Conservation (phyloP, 2,888 invertebrate genomes). For the Nemurella pictetii region DNA sequence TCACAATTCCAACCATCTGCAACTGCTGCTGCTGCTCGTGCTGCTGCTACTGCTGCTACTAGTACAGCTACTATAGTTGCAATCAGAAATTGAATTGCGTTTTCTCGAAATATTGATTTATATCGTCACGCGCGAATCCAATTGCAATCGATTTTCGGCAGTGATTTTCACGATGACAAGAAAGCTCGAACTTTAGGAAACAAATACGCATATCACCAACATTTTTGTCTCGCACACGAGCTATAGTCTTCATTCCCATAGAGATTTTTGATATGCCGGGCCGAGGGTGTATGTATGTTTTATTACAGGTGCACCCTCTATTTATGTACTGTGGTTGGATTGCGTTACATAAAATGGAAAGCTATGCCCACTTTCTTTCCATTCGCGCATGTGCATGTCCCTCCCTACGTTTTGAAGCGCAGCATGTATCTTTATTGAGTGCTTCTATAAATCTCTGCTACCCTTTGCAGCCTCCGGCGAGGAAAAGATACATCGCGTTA, state of each 20-base stretch:
- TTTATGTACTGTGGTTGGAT: neutral
- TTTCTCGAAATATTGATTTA: neutral
- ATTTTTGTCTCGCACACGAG: too few relatives aligned
- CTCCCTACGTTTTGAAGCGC: neutral
- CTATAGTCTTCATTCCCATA: too few relatives aligned
- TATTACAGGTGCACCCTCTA: too few relatives aligned
- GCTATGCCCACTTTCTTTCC: neutral
- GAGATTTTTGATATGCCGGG: too few relatives aligned
- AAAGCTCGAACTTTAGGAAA: too few relatives aligned
- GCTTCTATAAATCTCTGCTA: slow-evolving; percentile 2
- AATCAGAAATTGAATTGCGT: neutral
- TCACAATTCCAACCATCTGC: neutral
- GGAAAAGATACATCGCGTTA: neutral
- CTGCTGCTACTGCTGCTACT: neutral
- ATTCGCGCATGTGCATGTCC: neutral
- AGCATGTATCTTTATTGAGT: slow-evolving; percentile 15
- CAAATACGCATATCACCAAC: too few relatives aligned
- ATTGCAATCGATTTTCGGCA: neutral
- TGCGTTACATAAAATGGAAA: neutral
- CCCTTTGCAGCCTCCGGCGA: slow-evolving; percentile 9
- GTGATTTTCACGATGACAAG: too few relatives aligned
- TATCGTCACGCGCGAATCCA: neutral
- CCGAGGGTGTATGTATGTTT: too few relatives aligned
- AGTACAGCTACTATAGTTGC: neutral
- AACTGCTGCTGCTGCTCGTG: neutral